These are phyloP conservation scores for Arbacia lixula DNA, from an alignment of 53 echinoderm and acorn worm species.

Conservation along the genomic window DNA sequence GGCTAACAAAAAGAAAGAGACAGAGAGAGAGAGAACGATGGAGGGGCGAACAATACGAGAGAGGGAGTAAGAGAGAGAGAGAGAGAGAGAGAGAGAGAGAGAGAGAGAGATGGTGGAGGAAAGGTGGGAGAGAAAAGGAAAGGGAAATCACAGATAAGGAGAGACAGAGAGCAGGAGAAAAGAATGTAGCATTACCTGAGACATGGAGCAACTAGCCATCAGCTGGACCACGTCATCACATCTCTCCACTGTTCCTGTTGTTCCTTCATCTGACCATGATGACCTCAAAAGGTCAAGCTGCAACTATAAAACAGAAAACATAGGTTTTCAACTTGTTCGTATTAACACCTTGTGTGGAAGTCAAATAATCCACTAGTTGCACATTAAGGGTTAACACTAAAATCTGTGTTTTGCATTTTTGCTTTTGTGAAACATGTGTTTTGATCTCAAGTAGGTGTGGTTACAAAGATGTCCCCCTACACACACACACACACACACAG, in stretches of 20 bases:
- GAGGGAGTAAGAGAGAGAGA: neutral
- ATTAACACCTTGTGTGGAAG: no score
- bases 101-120: neutral
- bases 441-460: no score
- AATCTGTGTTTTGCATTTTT: no score
- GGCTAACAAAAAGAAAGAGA: no score
- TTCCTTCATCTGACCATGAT: neutral
- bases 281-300: constrained; percentile 19
- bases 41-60: no score
- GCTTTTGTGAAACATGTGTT: no score
- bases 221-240: neutral
- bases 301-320: neutral
- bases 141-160: neutral
- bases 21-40: no score
- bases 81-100: neutral
- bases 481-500: no score
- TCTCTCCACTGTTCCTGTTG: neutral
- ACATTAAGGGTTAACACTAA: no score
- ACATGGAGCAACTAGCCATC: constrained; percentile 15
- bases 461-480: no score
- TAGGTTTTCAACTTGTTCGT: no score
- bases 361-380: no score
- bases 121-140: neutral
- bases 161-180: neutral
- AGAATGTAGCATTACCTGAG: constrained; percentile 6